Evolutionary conservation across 1,140 invertebrate genomes (phyloP).

Genomic region (Lordiphosa clarofinis): DNA sequence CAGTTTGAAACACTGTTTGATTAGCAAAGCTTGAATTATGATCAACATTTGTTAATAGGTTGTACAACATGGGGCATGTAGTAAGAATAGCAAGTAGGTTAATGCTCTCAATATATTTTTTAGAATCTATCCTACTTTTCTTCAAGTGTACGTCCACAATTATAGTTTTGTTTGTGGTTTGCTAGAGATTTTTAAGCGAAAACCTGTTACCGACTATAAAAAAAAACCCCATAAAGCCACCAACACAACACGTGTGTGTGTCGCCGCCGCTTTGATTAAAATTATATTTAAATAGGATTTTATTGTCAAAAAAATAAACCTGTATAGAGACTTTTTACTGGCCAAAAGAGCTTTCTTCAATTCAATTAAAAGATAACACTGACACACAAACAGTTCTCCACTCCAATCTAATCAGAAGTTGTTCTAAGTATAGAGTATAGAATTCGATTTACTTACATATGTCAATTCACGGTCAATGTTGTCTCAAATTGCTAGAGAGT

Average conservation of each 20-base stretch:
- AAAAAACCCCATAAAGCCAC: conserved; percentile 6
- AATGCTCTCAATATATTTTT: too few relatives aligned
- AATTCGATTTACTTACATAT: conserved; percentile 42
- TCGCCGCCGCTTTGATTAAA: conserved; percentile 26
- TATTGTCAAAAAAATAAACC: conserved; percentile 14
- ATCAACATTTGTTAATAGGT: too few relatives aligned
- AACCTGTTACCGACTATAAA: conserved; percentile 13
- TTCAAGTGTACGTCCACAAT: too few relatives aligned
- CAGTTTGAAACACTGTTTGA: too few relatives aligned
- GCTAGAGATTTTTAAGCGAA: not conserved
- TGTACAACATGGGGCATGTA: too few relatives aligned
- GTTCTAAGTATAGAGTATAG: conserved; percentile 1
- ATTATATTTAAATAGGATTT: conserved; percentile 36
- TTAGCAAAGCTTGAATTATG: too few relatives aligned
- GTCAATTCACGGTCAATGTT: conserved; percentile 70
- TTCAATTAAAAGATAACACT: conserved; percentile 43
- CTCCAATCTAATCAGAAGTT: conserved; percentile 49
- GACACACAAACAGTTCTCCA: conserved; percentile 10
- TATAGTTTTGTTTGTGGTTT: too few relatives aligned
- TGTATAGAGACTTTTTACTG: too few relatives aligned
- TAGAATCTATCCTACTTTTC: too few relatives aligned
- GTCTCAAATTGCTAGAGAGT: conserved; percentile 28
- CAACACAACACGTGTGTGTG: conserved; percentile 10
- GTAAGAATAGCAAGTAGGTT: too few relatives aligned
- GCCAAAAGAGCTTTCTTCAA: too few relatives aligned